phyloP scores from a whole-genome alignment of 2,888 invertebrate genomes.

The Archips crataeganus region DNA sequence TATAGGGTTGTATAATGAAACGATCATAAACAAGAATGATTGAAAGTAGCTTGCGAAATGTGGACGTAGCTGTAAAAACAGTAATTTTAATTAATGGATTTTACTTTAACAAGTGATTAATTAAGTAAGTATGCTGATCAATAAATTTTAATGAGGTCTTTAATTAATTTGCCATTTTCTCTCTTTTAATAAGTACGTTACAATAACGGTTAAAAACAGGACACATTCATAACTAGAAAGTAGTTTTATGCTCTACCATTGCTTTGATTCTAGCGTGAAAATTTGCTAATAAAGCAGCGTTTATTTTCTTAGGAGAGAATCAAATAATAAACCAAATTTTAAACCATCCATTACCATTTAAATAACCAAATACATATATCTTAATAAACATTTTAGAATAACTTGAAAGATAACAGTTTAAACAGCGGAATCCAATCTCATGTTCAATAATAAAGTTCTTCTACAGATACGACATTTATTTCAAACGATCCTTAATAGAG shows the following conservation, averaged over 20 bases:
- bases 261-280: background rate
- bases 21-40: slow-evolving; percentile 36
- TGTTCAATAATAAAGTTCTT: slow-evolving; percentile 35
- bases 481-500: slow-evolving; percentile 36
- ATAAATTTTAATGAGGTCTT: background rate
- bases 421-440: slow-evolving; percentile 18
- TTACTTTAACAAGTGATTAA: slow-evolving; percentile 4
- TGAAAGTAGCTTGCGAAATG: slow-evolving; percentile 50
- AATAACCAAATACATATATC: background rate
- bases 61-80: slow-evolving; percentile 23
- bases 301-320: background rate
- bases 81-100: background rate
- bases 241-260: background rate
- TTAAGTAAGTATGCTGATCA: background rate
- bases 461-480: slow-evolving; percentile 22
- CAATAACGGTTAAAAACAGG: background rate
- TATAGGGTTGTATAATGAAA: slow-evolving; percentile 54
- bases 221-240: background rate
- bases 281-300: background rate
- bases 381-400: slow-evolving; percentile 4
- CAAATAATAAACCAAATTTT: background rate
- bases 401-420: background rate
- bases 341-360: background rate
- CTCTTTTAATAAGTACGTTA: background rate
- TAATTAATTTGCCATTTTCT: slow-evolving; percentile 1